These are phyloP conservation scores for Catocala sponsa DNA, from an alignment of 2,888 invertebrate species.

Conservation along the genomic window DNA sequence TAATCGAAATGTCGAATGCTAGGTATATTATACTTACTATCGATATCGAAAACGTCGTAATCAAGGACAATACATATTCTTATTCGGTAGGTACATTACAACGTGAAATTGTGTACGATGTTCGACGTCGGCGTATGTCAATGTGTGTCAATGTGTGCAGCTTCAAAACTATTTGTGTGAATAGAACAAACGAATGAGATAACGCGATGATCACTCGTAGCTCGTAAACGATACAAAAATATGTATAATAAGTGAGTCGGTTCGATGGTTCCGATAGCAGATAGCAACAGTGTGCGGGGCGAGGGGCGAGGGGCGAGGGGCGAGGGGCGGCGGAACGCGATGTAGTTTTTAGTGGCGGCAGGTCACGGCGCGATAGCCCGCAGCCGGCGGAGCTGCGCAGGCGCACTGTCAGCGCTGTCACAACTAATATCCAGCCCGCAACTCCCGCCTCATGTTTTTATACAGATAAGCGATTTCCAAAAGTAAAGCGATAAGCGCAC, in stretches of 20 bases:
- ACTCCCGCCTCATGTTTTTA: slow-evolving; percentile 54
- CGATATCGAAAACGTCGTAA: too few species aligned
- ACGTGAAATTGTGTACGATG: too few species aligned
- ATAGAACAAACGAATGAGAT: slow-evolving; percentile 4
- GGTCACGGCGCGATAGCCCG: slow-evolving; percentile 69
- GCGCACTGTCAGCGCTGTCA: slow-evolving; percentile 26
- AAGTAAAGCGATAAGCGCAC: slow-evolving; percentile 59
- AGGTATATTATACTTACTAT: too few species aligned
- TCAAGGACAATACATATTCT: too few species aligned
- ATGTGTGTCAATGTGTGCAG: too few species aligned
- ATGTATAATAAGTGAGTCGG: slow-evolving; percentile 19
- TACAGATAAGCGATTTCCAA: slow-evolving; percentile 65
- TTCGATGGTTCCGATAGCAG: slow-evolving; percentile 53
- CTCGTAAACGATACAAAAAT: slow-evolving; percentile 34
- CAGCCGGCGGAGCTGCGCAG: slow-evolving; percentile 22
- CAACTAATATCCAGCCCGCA: slow-evolving; percentile 42
- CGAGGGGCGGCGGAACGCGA: background rate
- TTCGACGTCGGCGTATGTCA: background rate
- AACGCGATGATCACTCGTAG: slow-evolving; percentile 20
- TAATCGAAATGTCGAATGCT: too few species aligned
- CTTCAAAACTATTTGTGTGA: slow-evolving; percentile 6
- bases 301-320: background rate
- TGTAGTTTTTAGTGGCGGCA: slow-evolving; percentile 36
- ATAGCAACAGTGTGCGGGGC: slow-evolving; percentile 41
- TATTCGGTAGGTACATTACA: too few species aligned